These are phyloP conservation scores for Spondyliosoma cantharus DNA, from an alignment of 2,797 vertebrate genomes.

Conservation along the genomic window DNA sequence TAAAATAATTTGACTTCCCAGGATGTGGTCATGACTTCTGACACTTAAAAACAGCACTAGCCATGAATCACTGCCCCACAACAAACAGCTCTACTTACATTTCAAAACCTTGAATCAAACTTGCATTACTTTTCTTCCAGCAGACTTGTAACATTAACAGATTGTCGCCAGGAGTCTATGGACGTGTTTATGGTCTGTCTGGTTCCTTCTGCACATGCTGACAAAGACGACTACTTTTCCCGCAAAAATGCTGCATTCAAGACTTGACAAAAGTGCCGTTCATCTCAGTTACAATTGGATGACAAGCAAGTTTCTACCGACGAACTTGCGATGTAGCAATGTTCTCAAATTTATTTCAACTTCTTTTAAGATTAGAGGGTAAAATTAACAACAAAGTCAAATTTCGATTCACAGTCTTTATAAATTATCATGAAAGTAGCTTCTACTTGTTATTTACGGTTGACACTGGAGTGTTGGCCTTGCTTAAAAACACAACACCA, in stretches of 20 bases:
- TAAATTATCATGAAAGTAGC: not conserved
- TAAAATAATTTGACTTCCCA: not conserved
- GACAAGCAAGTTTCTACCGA: not conserved
- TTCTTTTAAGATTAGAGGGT: not conserved
- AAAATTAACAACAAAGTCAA: not conserved
- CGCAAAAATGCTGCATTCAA: constrained; percentile 35
- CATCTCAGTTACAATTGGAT: not conserved
- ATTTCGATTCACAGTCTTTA: not conserved
- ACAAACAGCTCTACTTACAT: not conserved
- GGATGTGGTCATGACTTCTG: not conserved
- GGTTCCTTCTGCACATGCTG: not conserved
- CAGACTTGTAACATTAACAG: not conserved
- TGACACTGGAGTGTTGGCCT: not conserved
- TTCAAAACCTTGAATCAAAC: not conserved
- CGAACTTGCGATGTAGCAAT: rapidly evolving
- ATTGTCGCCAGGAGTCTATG: too few relatives aligned
- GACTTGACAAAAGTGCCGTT: not conserved
- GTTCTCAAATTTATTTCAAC: not conserved
- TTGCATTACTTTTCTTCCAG: not conserved
- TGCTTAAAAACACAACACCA: not conserved
- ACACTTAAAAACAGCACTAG: not conserved
- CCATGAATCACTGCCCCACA: not conserved
- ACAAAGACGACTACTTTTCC: not conserved
- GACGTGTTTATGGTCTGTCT: not conserved
- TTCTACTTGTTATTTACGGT: not conserved